These are phyloP conservation scores for Apostichopus parvimensis DNA, from an alignment of 35 echinoderm and acorn worm genomes.

Conservation along the genomic window DNA sequence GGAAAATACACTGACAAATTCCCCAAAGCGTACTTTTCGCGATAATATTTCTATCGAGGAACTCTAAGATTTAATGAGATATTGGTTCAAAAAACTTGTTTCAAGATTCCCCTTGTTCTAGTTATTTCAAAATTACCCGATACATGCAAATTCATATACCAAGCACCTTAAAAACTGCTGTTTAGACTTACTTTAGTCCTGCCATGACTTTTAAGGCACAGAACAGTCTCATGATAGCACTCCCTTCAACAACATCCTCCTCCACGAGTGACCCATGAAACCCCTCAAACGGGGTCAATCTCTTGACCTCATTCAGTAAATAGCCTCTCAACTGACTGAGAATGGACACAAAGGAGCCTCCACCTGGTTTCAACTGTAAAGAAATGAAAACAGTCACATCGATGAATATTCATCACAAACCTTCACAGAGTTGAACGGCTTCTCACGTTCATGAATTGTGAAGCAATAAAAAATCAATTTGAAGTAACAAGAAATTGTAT, in stretches of 20 bases:
- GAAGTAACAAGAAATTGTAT: background rate
- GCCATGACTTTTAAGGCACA: slow-evolving; percentile 98
- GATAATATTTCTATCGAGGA: no score
- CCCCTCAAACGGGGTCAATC: slow-evolving; percentile 76
- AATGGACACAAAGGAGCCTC: slow-evolving; percentile 37
- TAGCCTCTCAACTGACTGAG: slow-evolving; percentile 62
- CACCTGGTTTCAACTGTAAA: slow-evolving; percentile 29
- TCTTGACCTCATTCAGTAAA: slow-evolving; percentile 76
- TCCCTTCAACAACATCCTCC: slow-evolving; percentile 89
- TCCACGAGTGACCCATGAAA: slow-evolving; percentile 70
- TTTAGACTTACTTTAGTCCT: slow-evolving; percentile 88
- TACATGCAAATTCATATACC: no score
- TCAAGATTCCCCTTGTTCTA: no score
- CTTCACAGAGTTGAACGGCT: background rate
- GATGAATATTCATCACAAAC: background rate
- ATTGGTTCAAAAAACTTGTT: no score
- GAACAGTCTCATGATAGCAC: slow-evolving; percentile 93
- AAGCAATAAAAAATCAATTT: no score
- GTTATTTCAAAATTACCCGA: no score
- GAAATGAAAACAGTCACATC: background rate
- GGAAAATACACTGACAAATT: no score
- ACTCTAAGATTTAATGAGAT: no score
- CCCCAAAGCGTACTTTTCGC: no score
- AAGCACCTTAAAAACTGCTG: no score
- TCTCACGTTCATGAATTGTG: no score